Evolutionary conservation across 1,140 invertebrate genomes (phyloP), one percentile per base, ranked within the genome.

Genomic region (Lasioglossum albipes): DNA sequence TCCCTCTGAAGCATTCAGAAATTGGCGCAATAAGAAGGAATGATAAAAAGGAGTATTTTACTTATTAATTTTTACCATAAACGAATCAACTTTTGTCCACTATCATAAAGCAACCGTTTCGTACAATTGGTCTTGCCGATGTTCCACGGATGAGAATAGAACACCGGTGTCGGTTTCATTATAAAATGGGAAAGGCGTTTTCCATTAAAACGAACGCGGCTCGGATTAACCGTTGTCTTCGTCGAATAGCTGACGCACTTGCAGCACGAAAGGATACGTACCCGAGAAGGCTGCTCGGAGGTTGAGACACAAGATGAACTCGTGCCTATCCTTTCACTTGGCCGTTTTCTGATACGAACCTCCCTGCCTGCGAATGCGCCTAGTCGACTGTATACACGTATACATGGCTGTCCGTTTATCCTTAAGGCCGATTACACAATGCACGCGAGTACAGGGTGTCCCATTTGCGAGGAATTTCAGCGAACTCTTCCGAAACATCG

Each of bases 261-360:
- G 77, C 77, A 66, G 69, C 77, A 57, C 77, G 77, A 79, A 79
- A 74, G 70, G 77, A 79, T 79, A 81, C 81, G 67, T 27, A n/a
- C 52, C 41, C 66, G 68, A 81, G 79, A 81, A 84, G 73, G 65
- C 81, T 76, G 70, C 27, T 7, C 41, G 64, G 73, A 75, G 71
- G 77, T 72, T 82, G 68, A 78, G 67, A 84, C 77, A 76, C 82
- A 68, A 84, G 84, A 86, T 86, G 84, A 86, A 86, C 84, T 73
- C 79, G 71, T 79, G 77, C 62, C 79, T 83, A 81, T 88, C 87
- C 87, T 88, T 88, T 88, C 87, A 88, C 87, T 83, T 88, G 64
- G 84, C 82, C 59, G 79, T 86, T 85, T 81, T 86, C 76, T 79
- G 82, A 86, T 78, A 86, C 77, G 70, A 75, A 57, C 81, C 86